Base-by-base conservation (phyloP, 2,888 invertebrate genomes). In the Tetragnatha montana region DNA sequence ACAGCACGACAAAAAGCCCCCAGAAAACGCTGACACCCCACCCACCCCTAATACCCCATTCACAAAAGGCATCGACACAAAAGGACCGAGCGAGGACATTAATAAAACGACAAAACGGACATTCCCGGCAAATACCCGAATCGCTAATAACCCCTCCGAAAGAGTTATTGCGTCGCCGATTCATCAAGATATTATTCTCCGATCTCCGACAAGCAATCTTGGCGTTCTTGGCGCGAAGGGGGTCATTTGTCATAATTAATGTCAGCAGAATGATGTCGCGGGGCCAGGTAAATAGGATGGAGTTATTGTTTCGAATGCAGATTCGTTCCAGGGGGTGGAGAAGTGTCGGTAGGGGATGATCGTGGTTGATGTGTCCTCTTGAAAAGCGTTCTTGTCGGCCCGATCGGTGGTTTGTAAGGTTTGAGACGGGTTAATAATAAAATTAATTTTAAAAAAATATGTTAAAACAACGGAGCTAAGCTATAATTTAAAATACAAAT, bases 221-320 rank as follows among this genome's bases (percentile, higher is more conserved):
- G 50, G 50, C 50, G 6, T 17, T 73, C 73, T 81, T 81, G 22
- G 51, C 19, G 51, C 50, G 21, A n/a, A 19, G 22, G 35, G 50
- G 60, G 51, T 22, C 82, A 74, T 82, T 73, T 74, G 82, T 82
- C 82, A 82, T 74, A 82, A 82, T 82, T 82, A 82, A 19, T 73
- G 82, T 82, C 82, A 70, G 6, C 78, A 78, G 50, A 78, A 78
- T 78, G 82, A 22, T 82, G 82, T 74, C 73, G n/a, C 21, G n/a
- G 60, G 21, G n/a, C 8, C 73, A 82, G 73, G 73, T 81, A 70
- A 69, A 81, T 47, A 69, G 60, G 51, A 82, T 51, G 17, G 35
- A 74, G 22, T 60, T 51, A 74, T 74, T 60, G 60, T 71, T 35
- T 60, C 60, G 74, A 19, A 50, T 47, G 74, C 51, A 49, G 22